Percentiles rank a stretch among this genome's conserved stretches.
Conservation (phyloP, 1,140 invertebrate species). For the Metopolophium dirhodum region DNA sequence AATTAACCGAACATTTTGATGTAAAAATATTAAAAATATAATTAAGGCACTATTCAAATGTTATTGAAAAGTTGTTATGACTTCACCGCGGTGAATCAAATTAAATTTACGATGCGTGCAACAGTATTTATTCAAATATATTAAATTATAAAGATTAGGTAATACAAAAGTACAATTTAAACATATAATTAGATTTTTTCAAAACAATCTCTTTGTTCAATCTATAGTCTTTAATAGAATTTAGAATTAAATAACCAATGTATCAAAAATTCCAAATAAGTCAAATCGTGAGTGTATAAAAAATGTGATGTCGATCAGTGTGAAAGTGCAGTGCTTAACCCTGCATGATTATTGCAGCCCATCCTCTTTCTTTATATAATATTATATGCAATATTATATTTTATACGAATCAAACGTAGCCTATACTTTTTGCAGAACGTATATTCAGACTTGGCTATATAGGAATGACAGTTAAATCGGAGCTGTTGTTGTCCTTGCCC, state of each 20-base stretch:
- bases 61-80: background rate
- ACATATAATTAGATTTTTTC: background rate
- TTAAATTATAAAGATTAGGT: background rate
- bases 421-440: background rate
- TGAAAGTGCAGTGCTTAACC: background rate
- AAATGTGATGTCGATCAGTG: background rate
- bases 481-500: constrained; percentile 38
- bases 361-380: background rate
- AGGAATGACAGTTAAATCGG: constrained; percentile 15
- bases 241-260: background rate
- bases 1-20: background rate
- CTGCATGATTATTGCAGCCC: background rate
- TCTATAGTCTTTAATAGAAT: background rate
- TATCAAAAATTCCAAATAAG: background rate
- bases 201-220: background rate
- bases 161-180: background rate
- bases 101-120: background rate
- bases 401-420: background rate
- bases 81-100: background rate
- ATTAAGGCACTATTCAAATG: background rate
- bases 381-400: background rate
- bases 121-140: background rate
- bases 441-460: background rate
- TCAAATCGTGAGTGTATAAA: background rate
- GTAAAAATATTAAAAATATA: background rate